These are phyloP conservation scores for Hephaestus fuliginosus DNA, from an alignment of 2,797 vertebrate species.

Conservation along the genomic window DNA sequence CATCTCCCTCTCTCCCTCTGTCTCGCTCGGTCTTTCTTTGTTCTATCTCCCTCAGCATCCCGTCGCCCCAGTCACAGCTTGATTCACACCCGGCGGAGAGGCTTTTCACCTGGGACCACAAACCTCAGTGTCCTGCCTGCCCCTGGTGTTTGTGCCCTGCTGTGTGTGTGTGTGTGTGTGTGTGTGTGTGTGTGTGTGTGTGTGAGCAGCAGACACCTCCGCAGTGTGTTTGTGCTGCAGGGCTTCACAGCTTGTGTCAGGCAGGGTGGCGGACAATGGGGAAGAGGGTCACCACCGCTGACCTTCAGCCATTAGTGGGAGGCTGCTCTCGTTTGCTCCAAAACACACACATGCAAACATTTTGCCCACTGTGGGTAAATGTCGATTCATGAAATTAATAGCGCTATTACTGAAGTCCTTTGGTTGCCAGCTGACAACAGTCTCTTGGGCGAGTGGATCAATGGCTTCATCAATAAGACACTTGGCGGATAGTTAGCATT, in stretches of 20 bases:
- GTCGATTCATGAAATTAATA: slow-evolving; percentile 42
- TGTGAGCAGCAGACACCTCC: slow-evolving; percentile 33
- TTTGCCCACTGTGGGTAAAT: slow-evolving; percentile 4
- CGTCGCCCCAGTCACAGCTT: slow-evolving; percentile 38
- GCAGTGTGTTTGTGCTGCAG: slow-evolving; percentile 32
- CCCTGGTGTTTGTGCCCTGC: slow-evolving; percentile 11
- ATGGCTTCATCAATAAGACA: slow-evolving; percentile 54
- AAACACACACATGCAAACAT: not conserved
- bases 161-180: slow-evolving; percentile 16
- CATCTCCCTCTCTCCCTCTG: not conserved
- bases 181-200: not conserved
- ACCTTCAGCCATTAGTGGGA: slow-evolving; percentile 64
- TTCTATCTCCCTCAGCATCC: slow-evolving; percentile 15
- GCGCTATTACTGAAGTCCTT: slow-evolving; percentile 32
- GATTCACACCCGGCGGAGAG: slow-evolving; percentile 53
- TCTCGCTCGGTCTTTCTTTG: not conserved
- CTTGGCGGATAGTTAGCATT: slow-evolving; percentile 40
- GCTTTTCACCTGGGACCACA: slow-evolving; percentile 65
- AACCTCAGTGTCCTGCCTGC: slow-evolving; percentile 39
- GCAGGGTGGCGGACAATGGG: not conserved
- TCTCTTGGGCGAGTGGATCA: slow-evolving; percentile 47
- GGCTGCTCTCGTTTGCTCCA: slow-evolving; percentile 10
- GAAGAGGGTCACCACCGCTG: slow-evolving; percentile 32
- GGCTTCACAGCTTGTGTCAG: slow-evolving; percentile 43
- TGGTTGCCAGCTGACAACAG: slow-evolving; percentile 41